Evolutionary conservation across 2,113 vertebrate genomes (phyloP), one percentile per base, ranked within the genome.

Genomic region (Pseudopodoces humilis): DNA sequence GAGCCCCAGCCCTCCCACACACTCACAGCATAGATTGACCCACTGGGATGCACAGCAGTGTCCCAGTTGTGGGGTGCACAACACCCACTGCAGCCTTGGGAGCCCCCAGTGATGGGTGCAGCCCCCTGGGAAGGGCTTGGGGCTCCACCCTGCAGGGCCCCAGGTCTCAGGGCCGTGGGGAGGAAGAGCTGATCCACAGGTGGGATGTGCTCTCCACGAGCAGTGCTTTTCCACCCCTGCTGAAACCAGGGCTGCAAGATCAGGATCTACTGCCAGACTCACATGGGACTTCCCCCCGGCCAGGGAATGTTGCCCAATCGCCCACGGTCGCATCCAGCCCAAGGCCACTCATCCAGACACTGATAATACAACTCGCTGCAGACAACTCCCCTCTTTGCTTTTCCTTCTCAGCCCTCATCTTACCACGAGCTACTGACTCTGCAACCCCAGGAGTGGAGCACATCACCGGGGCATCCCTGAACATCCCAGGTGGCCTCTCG

Each of bases 401-500:
- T 46, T 47, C 35, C 65, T 43, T 53, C 58, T 8, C 60, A 39
- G 65, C 37, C 35, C 55, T 83, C 65, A 63, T 23, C 23, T 56
- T 9, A 4, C n/a, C 14, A 11, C 2, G 0, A 31, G 39, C 3
- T 28, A 39, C 55, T 25, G 7, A 46, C 46, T 47, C 58, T 28
- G 44, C 53, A 22, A 25, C 8, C 6, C 44, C 11, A 0, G 43
- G 28, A 58, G 35, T 0, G 2, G 9, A 62, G 27, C 46, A 14
- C 4, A 0, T 6, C 12, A 6, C 49, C 1, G 2, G 24, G 16
- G 3, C 56, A 33, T 7, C 75, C 46, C 84, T 4, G 44, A 47
- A 11, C 47, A 10, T 12, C 74, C 8, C 65, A 8, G 33, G 11
- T 1, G 0, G 3, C 4, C 18, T 20, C 47, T 21, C 7, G 0